A percentile compares a stretch with the other conserved stretches of the same genome.
phyloP scores from a whole-genome alignment of 2,888 invertebrate genomes.

The Seira musarum region DNA sequence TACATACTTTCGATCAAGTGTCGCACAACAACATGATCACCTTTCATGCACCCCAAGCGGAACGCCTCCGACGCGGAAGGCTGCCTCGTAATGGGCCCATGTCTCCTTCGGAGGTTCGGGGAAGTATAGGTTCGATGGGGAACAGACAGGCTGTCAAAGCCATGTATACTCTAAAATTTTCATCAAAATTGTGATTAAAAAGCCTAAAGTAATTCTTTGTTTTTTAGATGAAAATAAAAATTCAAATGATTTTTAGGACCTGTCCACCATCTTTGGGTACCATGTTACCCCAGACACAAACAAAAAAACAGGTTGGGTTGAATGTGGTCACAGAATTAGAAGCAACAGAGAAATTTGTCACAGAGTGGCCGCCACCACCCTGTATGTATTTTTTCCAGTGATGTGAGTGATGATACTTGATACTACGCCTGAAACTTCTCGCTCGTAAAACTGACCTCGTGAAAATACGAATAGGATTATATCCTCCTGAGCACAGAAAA shows the following conservation, averaged over 20 bases:
- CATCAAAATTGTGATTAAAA: neutral
- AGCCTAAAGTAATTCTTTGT: neutral
- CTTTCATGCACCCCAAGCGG: conserved; percentile 56
- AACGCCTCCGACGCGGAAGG: conserved; percentile 45
- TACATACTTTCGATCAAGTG: conserved; percentile 55
- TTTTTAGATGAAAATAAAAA: neutral
- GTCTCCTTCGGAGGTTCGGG: conserved; percentile 41
- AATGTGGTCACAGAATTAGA: conserved; percentile 1
- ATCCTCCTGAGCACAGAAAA: too few relatives aligned
- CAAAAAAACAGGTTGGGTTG: neutral
- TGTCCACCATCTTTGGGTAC: conserved; percentile 50
- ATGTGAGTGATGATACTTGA: too few relatives aligned
- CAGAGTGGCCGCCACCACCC: neutral
- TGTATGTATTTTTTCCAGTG: too few relatives aligned
- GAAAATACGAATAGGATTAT: too few relatives aligned
- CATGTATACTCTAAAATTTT: neutral
- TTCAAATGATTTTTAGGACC: conserved; percentile 17
- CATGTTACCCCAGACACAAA: conserved; percentile 28
- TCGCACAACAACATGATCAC: conserved; percentile 42
- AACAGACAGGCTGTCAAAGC: conserved; percentile 14
- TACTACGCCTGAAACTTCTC: too few relatives aligned
- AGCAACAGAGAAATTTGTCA: neutral
- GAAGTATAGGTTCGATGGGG: conserved; percentile 32
- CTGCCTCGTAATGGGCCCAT: conserved; percentile 46
- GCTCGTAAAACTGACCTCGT: too few relatives aligned